Percentiles rank a stretch among this genome's conserved stretches.
Evolutionary conservation across 2,113 vertebrate genomes (phyloP).

Genomic region (Oryzias celebensis): DNA sequence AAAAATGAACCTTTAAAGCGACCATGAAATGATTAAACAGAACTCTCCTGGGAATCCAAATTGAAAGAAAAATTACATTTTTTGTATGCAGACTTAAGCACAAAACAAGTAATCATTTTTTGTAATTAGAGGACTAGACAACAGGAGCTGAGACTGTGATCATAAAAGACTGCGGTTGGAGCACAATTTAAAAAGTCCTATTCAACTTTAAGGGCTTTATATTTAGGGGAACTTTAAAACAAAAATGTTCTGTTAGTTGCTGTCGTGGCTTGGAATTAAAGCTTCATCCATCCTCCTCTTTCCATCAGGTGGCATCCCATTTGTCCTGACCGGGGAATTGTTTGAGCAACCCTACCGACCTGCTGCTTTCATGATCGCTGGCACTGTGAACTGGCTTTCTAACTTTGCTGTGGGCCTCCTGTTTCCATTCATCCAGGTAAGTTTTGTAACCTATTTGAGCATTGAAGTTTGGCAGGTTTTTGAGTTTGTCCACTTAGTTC

Average conservation of each 20-base stretch:
- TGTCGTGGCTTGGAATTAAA: constrained; percentile 3
- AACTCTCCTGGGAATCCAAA: too few species aligned
- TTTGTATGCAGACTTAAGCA: too few species aligned
- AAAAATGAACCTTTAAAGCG: too few species aligned
- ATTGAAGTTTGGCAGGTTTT: not conserved
- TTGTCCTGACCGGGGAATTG: constrained; percentile 89
- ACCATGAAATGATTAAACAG: too few species aligned
- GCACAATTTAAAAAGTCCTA: too few species aligned
- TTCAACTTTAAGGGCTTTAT: too few species aligned
- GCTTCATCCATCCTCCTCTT: not conserved
- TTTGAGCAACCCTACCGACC: constrained; percentile 90
- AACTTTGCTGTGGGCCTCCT: constrained; percentile 90
- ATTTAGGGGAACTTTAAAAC: not conserved
- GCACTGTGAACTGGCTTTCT: constrained; percentile 89
- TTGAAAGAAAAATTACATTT: too few species aligned
- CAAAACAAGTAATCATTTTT: too few species aligned
- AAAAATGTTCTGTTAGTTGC: constrained; percentile 1
- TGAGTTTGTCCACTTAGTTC: not conserved
- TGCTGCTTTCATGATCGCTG: constrained; percentile 88
- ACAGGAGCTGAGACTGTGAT: too few species aligned
- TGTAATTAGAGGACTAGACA: too few species aligned
- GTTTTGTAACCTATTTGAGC: constrained; percentile 2
- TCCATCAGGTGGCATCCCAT: constrained; percentile 89
- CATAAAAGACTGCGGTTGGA: too few species aligned
- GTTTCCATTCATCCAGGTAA: constrained; percentile 94